Percentiles rank a stretch among this genome's conserved stretches.
Conservation (phyloP, 2,797 vertebrate genomes). For the Merluccius polli region DNA sequence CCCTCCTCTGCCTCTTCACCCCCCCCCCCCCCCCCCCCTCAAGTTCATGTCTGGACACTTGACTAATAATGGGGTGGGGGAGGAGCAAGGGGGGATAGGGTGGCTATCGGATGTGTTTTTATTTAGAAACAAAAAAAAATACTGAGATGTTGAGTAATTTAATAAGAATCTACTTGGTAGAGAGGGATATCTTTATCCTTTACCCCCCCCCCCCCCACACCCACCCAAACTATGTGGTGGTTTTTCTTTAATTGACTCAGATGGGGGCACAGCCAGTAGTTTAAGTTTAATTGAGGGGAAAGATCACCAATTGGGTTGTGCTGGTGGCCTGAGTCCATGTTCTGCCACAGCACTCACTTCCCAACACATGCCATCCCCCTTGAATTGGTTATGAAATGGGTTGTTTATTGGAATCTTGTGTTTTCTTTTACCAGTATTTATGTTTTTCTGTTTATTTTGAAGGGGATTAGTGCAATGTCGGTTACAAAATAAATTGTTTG, state of each 20-base stretch:
- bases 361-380: constrained; percentile 39
- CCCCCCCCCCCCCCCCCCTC: constrained; percentile 8
- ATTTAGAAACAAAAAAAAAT: constrained; percentile 55
- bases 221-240: constrained; percentile 37
- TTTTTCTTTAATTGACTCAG: constrained; percentile 67
- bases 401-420: constrained; percentile 34
- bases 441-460: constrained; percentile 61
- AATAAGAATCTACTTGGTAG: constrained; percentile 56
- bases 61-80: constrained; percentile 19
- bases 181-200: constrained; percentile 40
- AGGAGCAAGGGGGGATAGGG: neutral
- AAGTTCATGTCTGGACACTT: constrained; percentile 34
- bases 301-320: constrained; percentile 56
- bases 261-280: constrained; percentile 54
- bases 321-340: constrained; percentile 52
- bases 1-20: constrained; percentile 19
- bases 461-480: constrained; percentile 77
- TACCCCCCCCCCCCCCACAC: neutral
- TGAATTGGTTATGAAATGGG: constrained; percentile 50
- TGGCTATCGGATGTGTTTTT: constrained; percentile 38
- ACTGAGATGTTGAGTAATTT: constrained; percentile 45
- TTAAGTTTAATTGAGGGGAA: constrained; percentile 53
- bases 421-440: constrained; percentile 46
- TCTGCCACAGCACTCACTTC: constrained; percentile 46
- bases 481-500: constrained; percentile 66